A percentile compares a stretch with the other conserved stretches of the same genome.
These are phyloP conservation scores for Procambarus clarkii DNA, from an alignment of 1,140 invertebrate genomes.

Conservation along the genomic window DNA sequence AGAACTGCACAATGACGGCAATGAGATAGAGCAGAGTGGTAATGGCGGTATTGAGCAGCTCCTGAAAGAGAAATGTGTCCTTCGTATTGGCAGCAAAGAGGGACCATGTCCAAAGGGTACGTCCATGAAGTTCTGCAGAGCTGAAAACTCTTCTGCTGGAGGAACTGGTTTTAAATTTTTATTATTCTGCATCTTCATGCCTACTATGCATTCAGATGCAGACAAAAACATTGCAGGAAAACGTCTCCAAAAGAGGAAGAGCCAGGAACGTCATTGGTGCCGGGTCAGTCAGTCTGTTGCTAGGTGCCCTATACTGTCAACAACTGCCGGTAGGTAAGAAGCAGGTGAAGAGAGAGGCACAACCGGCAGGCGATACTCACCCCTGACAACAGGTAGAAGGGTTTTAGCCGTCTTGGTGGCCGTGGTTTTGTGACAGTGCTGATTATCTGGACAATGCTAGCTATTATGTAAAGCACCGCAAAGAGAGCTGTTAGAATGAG, in stretches of 20 bases:
- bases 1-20: conserved; percentile 86
- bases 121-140: background rate
- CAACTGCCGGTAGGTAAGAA: background rate
- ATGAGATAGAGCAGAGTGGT: conserved; percentile 85
- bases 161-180: background rate
- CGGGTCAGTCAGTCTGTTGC: conserved; percentile 61
- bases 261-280: background rate
- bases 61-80: conserved; percentile 79
- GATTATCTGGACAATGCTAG: conserved; percentile 72
- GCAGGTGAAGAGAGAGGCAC: conserved; percentile 15
- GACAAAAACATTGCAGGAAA: background rate
- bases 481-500: conserved; percentile 72
- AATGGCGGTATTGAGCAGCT: conserved; percentile 85
- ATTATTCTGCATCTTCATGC: background rate
- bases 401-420: conserved; percentile 67
- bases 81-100: conserved; percentile 45
- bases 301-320: background rate
- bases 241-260: background rate
- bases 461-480: conserved; percentile 73
- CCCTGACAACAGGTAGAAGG: conserved; percentile 72
- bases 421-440: conserved; percentile 70
- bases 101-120: background rate
- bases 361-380: conserved; percentile 55
- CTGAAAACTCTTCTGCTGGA: background rate
- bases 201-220: background rate